Conservation (phyloP, 2,888 invertebrate species). For the Lasioglossum leucozonium region DNA sequence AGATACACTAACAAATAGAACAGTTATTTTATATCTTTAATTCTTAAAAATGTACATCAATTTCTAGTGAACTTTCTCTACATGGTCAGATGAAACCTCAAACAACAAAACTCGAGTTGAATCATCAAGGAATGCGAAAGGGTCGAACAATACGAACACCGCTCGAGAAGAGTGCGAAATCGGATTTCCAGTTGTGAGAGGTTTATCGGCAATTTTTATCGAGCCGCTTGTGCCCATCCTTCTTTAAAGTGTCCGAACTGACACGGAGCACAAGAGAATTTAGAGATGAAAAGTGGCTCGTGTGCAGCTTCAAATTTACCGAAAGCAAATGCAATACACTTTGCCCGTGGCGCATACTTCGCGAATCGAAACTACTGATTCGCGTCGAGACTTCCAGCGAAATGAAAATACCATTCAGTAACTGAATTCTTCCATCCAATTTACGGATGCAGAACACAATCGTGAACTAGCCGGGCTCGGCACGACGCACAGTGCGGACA, state of each 20-base stretch:
- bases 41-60: not conserved
- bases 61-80: not conserved
- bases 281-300: not conserved
- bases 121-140: not conserved
- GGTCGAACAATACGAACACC: not conserved
- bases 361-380: slow-evolving; percentile 13
- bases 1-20: no score
- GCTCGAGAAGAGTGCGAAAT: not conserved
- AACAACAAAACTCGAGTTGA: not conserved
- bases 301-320: slow-evolving; percentile 9
- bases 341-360: not conserved
- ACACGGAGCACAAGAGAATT: not conserved
- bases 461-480: not conserved
- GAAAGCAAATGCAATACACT: slow-evolving; percentile 33
- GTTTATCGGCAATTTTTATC: not conserved
- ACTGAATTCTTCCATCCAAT: slow-evolving; percentile 30
- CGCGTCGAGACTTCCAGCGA: slow-evolving; percentile 17
- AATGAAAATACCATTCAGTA: slow-evolving; percentile 19
- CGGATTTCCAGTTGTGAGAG: not conserved
- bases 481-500: no score
- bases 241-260: not conserved
- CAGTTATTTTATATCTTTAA: no score
- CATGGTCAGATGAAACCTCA: not conserved
- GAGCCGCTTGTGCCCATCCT: not conserved
- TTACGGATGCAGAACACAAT: not conserved